These are phyloP conservation scores for Dicranocentrus wangi DNA, from an alignment of 2,888 invertebrate genomes.

Conservation along the genomic window DNA sequence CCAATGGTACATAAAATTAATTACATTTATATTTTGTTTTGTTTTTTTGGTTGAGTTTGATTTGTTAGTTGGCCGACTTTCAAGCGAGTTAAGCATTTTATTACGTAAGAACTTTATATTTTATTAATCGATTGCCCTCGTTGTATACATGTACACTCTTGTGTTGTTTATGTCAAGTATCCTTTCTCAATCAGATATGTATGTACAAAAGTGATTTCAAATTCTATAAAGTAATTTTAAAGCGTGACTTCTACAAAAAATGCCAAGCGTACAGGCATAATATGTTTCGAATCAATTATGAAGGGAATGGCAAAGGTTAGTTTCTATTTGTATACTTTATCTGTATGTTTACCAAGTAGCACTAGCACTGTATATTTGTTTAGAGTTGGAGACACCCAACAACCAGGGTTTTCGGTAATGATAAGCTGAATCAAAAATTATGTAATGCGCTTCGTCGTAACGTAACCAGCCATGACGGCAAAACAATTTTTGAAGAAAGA, in stretches of 20 bases:
- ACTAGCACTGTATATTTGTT: too few relatives aligned
- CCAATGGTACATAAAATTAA: constrained; percentile 58
- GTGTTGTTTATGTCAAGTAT: constrained; percentile 9
- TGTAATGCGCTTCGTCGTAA: too few relatives aligned
- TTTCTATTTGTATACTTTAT: constrained; percentile 7
- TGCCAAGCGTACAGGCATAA: constrained; percentile 42
- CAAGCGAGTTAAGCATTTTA: constrained; percentile 12
- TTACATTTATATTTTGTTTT: constrained; percentile 53
- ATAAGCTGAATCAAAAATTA: too few relatives aligned
- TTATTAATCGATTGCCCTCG: constrained; percentile 50
- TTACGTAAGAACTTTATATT: constrained; percentile 54
- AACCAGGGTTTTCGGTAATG: too few relatives aligned
- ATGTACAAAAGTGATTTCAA: constrained; percentile 58
- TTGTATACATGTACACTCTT: constrained; percentile 52
- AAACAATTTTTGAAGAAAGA: too few relatives aligned
- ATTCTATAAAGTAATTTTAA: constrained; percentile 53
- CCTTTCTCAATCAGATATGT: constrained; percentile 43
- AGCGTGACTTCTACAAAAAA: constrained; percentile 25
- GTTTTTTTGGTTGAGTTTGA: constrained; percentile 37
- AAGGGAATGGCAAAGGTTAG: constrained; percentile 12
- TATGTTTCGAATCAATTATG: constrained; percentile 26
- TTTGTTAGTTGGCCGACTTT: constrained; percentile 14
- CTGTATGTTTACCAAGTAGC: too few relatives aligned
- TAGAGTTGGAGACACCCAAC: too few relatives aligned
- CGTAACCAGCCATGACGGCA: too few relatives aligned